Evolutionary conservation across 2,888 invertebrate species (phyloP), one percentile per base, ranked within the genome.

Genomic region (Epicampocera succincta): DNA sequence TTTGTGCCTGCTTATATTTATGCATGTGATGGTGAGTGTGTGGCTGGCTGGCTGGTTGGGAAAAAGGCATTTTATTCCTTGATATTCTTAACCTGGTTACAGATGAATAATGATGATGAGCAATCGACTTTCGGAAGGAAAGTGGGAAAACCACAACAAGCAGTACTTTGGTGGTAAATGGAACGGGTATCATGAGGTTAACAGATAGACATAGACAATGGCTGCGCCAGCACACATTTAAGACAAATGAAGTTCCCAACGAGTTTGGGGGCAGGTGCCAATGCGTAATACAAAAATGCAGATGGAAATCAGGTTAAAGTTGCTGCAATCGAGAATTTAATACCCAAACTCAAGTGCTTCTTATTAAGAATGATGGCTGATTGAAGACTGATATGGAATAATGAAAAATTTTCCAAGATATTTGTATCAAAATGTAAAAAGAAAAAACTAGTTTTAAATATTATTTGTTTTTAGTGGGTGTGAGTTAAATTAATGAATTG

Each of bases 61-160:
- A 66, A 54, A 46, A 65, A 74, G 74, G 48, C 48, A 63, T 58
- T 75, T 76, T 46, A 60, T 66, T 65, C 25, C 77, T 52, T 63
- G 54, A 46, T 72, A 54, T 74, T 78, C 78, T 75, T 82, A 78
- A 61, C 78, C 78, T 75, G 74, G 71, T 75, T 75, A 78, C 71
- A 78, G 66, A 82, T 82, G 78, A 82, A 75, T 75, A 82, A 82
- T 82, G 82, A 82, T 78, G 78, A 82, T 82, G 82, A 82, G 74
- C 78, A 71, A 82, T 82, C 65, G 78, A 54, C 60, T 74, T 60
- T 54, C 54, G 78, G 71, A 78, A 74, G 82, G 72, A 82, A 76
- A 75, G 61, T 82, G 78, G 74, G 54, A 78, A 74, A 82, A 82
- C 82, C 78, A 66, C 82, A 82, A 78, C 74, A 75, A 78, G 82